These are phyloP conservation scores for Scarus forsteni DNA, from an alignment of 2,797 vertebrate species.

Conservation along the genomic window DNA sequence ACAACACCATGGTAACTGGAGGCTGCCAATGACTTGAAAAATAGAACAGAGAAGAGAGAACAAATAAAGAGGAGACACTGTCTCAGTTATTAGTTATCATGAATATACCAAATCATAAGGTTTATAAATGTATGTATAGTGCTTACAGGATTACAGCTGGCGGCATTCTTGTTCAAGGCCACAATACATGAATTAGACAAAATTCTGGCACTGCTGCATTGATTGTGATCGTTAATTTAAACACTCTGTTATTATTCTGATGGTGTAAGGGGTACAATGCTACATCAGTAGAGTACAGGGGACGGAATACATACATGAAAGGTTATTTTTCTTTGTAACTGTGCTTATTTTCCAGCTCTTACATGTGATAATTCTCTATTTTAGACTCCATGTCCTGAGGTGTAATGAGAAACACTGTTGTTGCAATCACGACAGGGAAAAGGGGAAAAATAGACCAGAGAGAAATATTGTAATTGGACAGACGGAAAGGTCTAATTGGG, in stretches of 20 bases:
- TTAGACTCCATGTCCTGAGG: neutral
- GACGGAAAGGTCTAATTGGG: slow-evolving; percentile 28
- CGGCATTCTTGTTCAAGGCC: neutral
- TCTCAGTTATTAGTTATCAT: no score
- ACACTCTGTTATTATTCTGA: neutral
- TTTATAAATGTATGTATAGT: no score
- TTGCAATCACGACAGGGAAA: neutral
- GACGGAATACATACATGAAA: no score
- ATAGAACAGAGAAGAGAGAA: no score
- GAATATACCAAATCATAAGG: no score
- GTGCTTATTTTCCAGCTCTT: neutral
- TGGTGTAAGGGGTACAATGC: neutral
- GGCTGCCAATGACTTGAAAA: no score
- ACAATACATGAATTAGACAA: neutral
- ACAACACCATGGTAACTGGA: no score
- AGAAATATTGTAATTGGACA: neutral
- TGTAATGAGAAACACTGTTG: neutral
- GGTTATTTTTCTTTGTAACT: no score
- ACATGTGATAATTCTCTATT: neutral
- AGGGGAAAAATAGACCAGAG: neutral
- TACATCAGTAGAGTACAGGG: neutral
- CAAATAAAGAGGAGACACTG: no score
- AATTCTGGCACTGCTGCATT: neutral
- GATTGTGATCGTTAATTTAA: slow-evolving; percentile 3
- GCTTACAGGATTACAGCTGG: no score